Evolutionary conservation across 2,888 invertebrate species (phyloP).

Genomic region (Aphidoletes aphidimyza): DNA sequence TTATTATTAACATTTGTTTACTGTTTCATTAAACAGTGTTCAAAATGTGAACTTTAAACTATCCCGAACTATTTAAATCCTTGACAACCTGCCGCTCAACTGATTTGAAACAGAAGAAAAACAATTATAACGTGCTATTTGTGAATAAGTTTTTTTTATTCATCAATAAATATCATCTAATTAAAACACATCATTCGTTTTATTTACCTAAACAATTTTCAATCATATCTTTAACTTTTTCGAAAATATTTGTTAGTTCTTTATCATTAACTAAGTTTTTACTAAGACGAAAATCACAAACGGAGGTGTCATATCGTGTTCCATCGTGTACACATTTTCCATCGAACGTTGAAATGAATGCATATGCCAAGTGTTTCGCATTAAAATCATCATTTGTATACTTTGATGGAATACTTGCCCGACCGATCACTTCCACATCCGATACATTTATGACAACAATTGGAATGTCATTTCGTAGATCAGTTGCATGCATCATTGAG

Average conservation of each 20-base stretch:
- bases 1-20: too few species aligned
- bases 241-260: neutral
- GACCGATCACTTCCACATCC: neutral
- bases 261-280: neutral
- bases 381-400: neutral
- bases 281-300: neutral
- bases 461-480: neutral
- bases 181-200: neutral
- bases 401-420: neutral
- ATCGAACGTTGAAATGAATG: neutral
- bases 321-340: slow-evolving; percentile 44
- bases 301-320: slow-evolving; percentile 1
- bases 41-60: too few species aligned
- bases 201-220: neutral
- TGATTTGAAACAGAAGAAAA: too few species aligned
- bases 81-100: too few species aligned
- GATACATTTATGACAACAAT: neutral
- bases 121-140: too few species aligned
- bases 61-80: too few species aligned
- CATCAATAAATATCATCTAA: neutral
- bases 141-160: neutral
- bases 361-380: neutral
- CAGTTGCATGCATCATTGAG: slow-evolving; percentile 26
- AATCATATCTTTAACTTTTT: neutral
- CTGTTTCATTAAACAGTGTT: too few species aligned